Evolutionary conservation across 2,113 vertebrate species (phyloP).

Genomic region (Vulpes lagopus): DNA sequence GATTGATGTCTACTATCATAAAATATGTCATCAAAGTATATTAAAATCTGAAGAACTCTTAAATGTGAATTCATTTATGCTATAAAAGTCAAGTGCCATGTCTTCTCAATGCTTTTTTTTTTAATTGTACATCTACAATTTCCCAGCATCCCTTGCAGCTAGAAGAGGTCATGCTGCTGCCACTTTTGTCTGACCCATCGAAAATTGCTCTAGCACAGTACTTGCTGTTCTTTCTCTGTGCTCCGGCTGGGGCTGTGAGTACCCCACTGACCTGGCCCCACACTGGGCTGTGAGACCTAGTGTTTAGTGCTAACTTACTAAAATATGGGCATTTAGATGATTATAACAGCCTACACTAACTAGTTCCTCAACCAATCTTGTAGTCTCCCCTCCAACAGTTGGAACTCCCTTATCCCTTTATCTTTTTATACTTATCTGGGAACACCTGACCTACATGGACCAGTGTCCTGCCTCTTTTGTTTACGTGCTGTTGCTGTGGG

Average conservation of each 20-base stretch:
- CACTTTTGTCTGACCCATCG: neutral
- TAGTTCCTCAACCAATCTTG: neutral
- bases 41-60: neutral
- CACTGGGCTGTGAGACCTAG: neutral
- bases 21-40: neutral
- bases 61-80: neutral
- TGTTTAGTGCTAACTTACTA: neutral
- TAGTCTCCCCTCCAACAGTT: neutral
- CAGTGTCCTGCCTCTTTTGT: neutral
- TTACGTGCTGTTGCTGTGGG: neutral
- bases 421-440: neutral
- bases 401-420: neutral
- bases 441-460: no score
- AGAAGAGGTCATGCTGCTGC: rapidly evolving
- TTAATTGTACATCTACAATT: neutral
- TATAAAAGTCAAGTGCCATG: neutral
- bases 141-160: neutral
- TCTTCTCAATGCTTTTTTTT: neutral
- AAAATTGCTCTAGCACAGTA: neutral
- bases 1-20: neutral
- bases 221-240: neutral
- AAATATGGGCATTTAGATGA: neutral
- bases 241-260: neutral
- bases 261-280: neutral
- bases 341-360: neutral